Conservation (phyloP, 2,888 invertebrate species). For the Hermaeophaga mercurialis region DNA sequence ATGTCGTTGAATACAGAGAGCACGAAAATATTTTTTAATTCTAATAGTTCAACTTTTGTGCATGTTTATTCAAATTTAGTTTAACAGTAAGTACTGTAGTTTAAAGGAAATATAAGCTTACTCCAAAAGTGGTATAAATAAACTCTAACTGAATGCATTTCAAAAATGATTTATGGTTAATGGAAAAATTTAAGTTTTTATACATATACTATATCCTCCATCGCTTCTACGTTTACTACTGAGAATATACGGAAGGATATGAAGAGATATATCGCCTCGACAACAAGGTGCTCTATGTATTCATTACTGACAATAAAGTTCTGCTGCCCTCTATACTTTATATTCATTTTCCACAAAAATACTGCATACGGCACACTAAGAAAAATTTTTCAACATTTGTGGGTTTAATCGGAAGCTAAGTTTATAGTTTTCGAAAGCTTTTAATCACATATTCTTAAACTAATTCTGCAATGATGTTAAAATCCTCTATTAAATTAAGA, state of each 20-base stretch:
- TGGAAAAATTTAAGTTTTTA: constrained; percentile 10
- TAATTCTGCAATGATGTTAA: no score
- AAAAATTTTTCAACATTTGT: neutral
- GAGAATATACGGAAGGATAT: constrained; percentile 11
- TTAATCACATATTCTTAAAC: no score
- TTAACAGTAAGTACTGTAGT: no score
- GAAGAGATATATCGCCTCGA: constrained; percentile 19
- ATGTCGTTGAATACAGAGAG: no score
- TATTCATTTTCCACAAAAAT: constrained; percentile 11
- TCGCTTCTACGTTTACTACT: constrained; percentile 2
- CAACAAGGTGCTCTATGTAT: constrained; percentile 27
- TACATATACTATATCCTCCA: constrained; percentile 5
- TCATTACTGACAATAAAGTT: constrained; percentile 26
- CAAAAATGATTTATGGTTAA: constrained; percentile 6
- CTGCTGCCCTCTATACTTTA: constrained; percentile 22
- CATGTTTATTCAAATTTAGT: no score
- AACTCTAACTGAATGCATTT: neutral
- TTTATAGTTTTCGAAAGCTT: no score
- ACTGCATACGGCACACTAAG: neutral
- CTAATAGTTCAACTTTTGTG: no score
- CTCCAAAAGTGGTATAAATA: constrained; percentile 1
- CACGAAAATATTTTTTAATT: no score
- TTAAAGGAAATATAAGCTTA: no score
- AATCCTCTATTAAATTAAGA: no score
- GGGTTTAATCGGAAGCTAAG: no score